These are phyloP conservation scores for Neomorphus geoffroyi DNA, from an alignment of 2,797 vertebrate genomes.

Conservation along the genomic window DNA sequence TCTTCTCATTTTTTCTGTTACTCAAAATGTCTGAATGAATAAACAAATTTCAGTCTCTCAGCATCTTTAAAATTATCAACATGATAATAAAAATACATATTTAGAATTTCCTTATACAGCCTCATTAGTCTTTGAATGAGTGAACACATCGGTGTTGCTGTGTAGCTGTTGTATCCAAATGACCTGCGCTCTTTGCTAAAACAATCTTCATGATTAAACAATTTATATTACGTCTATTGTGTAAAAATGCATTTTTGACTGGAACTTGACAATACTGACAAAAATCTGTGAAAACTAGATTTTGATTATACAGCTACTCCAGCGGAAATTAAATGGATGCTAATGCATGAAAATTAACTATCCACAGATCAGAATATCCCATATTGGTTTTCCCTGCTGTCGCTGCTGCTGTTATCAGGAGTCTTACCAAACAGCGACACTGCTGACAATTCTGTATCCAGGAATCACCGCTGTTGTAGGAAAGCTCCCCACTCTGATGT, in stretches of 20 bases:
- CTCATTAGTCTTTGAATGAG: background rate
- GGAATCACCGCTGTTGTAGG: slow-evolving; percentile 93
- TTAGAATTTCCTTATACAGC: background rate
- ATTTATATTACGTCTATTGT: background rate
- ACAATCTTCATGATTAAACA: background rate
- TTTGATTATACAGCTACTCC: background rate
- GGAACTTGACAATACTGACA: background rate
- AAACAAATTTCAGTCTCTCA: background rate
- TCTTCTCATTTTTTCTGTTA: background rate
- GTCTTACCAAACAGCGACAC: slow-evolving; percentile 94
- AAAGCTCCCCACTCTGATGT: slow-evolving; percentile 91
- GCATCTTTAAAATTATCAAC: background rate
- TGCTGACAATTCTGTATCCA: slow-evolving; percentile 97
- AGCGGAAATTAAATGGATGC: background rate
- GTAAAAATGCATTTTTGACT: background rate
- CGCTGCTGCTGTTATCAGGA: background rate
- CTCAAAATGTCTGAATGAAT: background rate
- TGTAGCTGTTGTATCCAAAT: background rate
- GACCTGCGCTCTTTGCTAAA: background rate
- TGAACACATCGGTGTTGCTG: background rate
- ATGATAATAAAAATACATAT: background rate
- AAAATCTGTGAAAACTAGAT: background rate
- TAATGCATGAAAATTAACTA: background rate
- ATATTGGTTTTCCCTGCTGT: background rate
- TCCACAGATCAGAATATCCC: background rate